Conservation (phyloP, 2,797 vertebrate species). For the Monodelphis domestica region DNA sequence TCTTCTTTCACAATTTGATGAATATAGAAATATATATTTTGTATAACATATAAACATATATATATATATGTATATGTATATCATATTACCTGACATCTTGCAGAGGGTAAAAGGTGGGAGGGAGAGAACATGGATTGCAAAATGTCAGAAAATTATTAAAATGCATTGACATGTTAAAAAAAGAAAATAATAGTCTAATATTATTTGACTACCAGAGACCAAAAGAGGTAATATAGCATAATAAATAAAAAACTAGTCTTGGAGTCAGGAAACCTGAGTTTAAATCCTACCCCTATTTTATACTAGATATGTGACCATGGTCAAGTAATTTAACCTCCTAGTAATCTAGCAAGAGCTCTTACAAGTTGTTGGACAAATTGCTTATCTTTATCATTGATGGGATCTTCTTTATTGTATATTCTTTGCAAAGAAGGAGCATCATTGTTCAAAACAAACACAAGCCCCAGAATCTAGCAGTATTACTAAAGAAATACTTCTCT, state of each 20-base stretch:
- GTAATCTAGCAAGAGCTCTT: neutral
- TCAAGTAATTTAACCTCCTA: neutral
- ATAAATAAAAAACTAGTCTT: neutral
- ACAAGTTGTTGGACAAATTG: neutral
- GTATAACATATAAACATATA: too few relatives aligned
- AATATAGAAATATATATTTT: too few relatives aligned
- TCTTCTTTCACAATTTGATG: too few relatives aligned
- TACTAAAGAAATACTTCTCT: neutral
- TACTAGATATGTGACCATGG: neutral
- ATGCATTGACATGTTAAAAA: too few relatives aligned
- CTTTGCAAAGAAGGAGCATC: neutral
- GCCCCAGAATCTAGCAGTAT: neutral
- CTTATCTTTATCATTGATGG: neutral
- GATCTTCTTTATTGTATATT: neutral
- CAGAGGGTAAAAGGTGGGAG: too few relatives aligned
- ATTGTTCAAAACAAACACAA: neutral
- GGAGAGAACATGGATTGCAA: too few relatives aligned
- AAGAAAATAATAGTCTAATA: neutral
- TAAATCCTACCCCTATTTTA: neutral
- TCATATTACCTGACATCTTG: too few relatives aligned
- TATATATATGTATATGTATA: too few relatives aligned
- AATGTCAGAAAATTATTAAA: too few relatives aligned
- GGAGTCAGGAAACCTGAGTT: neutral
- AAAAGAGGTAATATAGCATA: neutral
- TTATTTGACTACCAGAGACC: neutral